Evolutionary conservation across 2,797 vertebrate species (phyloP).

Genomic region (Sebastes baramenuke): DNA sequence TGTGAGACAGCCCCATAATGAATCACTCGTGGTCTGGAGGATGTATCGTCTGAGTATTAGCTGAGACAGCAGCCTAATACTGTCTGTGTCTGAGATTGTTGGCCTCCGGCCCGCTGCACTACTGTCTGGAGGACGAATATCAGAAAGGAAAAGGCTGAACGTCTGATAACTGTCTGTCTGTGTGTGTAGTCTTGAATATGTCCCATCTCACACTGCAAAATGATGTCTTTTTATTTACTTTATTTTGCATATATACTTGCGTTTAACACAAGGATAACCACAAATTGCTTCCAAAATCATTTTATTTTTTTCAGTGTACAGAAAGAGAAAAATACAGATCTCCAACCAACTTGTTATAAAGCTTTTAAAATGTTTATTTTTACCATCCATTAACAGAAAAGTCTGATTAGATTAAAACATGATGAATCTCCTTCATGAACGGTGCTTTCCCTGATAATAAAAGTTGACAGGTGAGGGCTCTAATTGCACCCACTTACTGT

Average conservation of each 20-base stretch:
- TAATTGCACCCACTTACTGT: slow-evolving; percentile 42
- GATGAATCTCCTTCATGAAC: background rate
- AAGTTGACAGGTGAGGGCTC: slow-evolving; percentile 36
- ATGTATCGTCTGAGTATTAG: slow-evolving; percentile 47
- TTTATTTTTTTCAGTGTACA: slow-evolving; percentile 43
- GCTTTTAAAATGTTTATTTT: slow-evolving; percentile 55
- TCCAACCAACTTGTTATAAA: slow-evolving; percentile 43
- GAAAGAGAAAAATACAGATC: slow-evolving; percentile 54
- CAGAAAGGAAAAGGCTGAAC: background rate
- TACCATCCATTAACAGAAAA: background rate
- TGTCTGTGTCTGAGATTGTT: slow-evolving; percentile 62
- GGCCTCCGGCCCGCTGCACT: slow-evolving; percentile 43
- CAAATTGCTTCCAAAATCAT: slow-evolving; percentile 58
- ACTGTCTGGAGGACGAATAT: slow-evolving; percentile 41
- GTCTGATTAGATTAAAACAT: background rate
- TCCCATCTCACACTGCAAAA: slow-evolving; percentile 3
- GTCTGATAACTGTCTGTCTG: slow-evolving; percentile 1
- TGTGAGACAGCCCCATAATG: slow-evolving; percentile 38
- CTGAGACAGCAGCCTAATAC: slow-evolving; percentile 45
- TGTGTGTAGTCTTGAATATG: background rate
- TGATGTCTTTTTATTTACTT: background rate
- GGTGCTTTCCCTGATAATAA: slow-evolving; percentile 30
- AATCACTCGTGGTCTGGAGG: slow-evolving; percentile 65
- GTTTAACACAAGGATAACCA: slow-evolving; percentile 52
- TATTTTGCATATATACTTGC: background rate